Evolutionary conservation across 2,888 invertebrate genomes (phyloP), one percentile per base, ranked within the genome.

Genomic region (Alloplasta piceator): DNA sequence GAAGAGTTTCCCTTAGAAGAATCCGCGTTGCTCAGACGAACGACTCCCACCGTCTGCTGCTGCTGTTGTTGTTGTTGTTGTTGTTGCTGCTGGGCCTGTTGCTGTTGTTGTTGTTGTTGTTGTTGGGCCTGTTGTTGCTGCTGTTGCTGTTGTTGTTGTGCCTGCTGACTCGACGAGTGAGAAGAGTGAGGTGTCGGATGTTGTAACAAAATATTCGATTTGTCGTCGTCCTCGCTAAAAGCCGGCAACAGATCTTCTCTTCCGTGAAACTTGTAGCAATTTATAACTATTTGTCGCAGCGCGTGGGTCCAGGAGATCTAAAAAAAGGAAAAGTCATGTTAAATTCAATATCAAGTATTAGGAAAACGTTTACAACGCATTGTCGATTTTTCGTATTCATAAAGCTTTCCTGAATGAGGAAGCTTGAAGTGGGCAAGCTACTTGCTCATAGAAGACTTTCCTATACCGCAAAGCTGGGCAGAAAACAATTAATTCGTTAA

Each of bases 241-340:
- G 98, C 98, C 12, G 98, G 98, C 89, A 99, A 93, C 84, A 99
- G 94, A 92, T 99, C 98, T 93, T 98, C 98, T 86, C 98, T 95
- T 0, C 98, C 98, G 93, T 99, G 98, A 94, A 97, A 98, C 94
- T 98, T 98, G 94, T 99, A 99, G 93, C 99, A 99, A 93, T 98
- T 98, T 90, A 98, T 97, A 81, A 99, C 98, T 87, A 99, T 98
- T 93, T 98, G 98, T 64, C 98, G 95, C 87, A 99, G 94, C 41
- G 98, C 98, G 93, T 98, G 98, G 38, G 98, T 99, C 98, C 99
- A 99, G 73, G 98, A 98, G 92, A 98, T 98, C 98, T 98, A 93
- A 64, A 92, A 92, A 85, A n/a, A 16, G 5, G 36, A 9, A 56
- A 6, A 38, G 9, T 9, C 26, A 36, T n/a, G 38, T 67, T 26